Evolutionary conservation across 2,888 invertebrate species (phyloP), one percentile per base, ranked within the genome.

Genomic region (Drosophila pegasa): DNA sequence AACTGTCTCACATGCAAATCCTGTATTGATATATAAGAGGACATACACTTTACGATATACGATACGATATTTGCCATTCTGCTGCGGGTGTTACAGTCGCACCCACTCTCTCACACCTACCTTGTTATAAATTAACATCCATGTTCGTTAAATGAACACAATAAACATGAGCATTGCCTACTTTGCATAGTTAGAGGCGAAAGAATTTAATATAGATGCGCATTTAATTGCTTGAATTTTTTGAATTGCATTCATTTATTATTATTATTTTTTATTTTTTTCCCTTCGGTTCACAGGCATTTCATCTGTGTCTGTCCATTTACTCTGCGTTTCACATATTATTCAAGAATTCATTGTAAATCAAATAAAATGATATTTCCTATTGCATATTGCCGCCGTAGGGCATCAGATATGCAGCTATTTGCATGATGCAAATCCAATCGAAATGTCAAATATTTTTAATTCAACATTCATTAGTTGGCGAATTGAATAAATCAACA

Each of bases 141-240:
- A 41, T 41, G 22, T 14, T n/a, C 12, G 22, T 27, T 25, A 45
- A 45, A 31, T 25, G 22, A n/a, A 16, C 22, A 22, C 29, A 27
- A 48, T 57, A 22, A 20, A 37, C 37, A 48, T 57, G 25, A 14
- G 22, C 14, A 16, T 22, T 22, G 20, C n/a, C 12, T 9, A 14
- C 12, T n/a, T 12, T 22, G 31, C 31, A 54, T 52, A 10, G 41
- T 18, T 43, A 1, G 56, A 5, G 45, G 20, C 43, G 7, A 55
- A 55, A 27, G 38, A 55, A 47, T 73, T 77, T 73, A 64, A 69
- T 43, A 78, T 65, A 74, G 57, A 74, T 64, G 59, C 38, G 48
- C 59, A 59, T 69, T 78, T 74, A 74, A 77, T 74, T 57, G 70
- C 59, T 60, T 59, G 37, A 56, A 77, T 73, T 58, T 64, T 57